phyloP scores from a whole-genome alignment of 2,113 vertebrate species.

The human (Homo sapiens) region DNA sequence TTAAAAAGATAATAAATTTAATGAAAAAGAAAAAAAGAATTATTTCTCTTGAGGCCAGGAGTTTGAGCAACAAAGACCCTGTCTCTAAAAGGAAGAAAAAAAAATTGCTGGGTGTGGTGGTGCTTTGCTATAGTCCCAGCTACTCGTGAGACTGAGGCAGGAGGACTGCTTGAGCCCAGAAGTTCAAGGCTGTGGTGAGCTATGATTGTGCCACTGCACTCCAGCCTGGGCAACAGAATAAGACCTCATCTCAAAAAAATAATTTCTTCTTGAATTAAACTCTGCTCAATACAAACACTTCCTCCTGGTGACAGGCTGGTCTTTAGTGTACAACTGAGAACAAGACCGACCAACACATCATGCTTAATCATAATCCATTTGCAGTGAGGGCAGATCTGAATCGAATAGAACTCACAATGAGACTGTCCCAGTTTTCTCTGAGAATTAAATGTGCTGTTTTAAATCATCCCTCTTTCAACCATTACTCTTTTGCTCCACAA shows the following conservation, averaged over 20 bases:
- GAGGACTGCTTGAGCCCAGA: too few species aligned
- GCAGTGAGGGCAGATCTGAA: not conserved
- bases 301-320: not conserved
- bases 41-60: too few species aligned
- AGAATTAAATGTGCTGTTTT: not conserved
- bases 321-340: not conserved
- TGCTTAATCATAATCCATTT: not conserved
- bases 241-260: not conserved
- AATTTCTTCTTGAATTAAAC: constrained; percentile 27
- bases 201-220: too few species aligned
- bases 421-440: not conserved
- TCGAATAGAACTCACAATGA: not conserved
- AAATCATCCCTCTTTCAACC: not conserved
- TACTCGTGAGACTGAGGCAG: too few species aligned
- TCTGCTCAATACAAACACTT: not conserved
- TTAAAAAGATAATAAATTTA: too few species aligned
- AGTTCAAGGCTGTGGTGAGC: too few species aligned
- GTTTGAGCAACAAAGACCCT: too few species aligned
- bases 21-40: too few species aligned
- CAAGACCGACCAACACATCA: not conserved
- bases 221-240: too few species aligned
- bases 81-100: not conserved
- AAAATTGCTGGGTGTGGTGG: not conserved
- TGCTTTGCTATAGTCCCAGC: too few species aligned
- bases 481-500: not conserved